phyloP scores from a whole-genome alignment of 2,888 invertebrate genomes.

The Napeogenes sylphis region DNA sequence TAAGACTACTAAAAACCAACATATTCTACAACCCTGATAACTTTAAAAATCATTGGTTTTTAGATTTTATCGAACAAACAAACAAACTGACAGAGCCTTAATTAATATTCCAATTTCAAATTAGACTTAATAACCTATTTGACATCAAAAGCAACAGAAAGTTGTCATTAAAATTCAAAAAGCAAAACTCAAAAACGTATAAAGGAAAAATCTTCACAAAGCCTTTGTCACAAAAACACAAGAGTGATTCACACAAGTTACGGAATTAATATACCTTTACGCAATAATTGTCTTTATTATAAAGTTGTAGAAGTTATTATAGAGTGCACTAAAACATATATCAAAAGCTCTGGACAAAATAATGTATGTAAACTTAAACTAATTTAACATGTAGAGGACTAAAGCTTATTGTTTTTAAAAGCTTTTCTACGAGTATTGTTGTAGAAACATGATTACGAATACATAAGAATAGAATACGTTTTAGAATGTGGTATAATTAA shows the following conservation, averaged over 20 bases:
- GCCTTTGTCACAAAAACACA: conserved; percentile 38
- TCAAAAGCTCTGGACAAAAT: conserved; percentile 7
- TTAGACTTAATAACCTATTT: conserved; percentile 5
- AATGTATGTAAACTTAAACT: conserved; percentile 19
- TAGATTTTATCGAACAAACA: too few species aligned
- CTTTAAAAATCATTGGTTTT: too few species aligned
- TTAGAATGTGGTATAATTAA: too few species aligned
- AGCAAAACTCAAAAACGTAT: conserved; percentile 35
- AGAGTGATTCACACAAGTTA: conserved; percentile 18
- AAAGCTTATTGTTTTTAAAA: conserved; percentile 9
- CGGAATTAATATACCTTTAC: conserved; percentile 11
- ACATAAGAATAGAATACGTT: too few species aligned
- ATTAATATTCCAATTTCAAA: background rate
- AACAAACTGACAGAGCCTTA: too few species aligned
- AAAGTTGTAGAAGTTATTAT: conserved; percentile 4
- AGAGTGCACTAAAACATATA: background rate
- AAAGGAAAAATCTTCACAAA: conserved; percentile 37
- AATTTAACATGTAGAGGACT: conserved; percentile 22
- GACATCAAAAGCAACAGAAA: conserved; percentile 24
- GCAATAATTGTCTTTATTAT: conserved; percentile 9
- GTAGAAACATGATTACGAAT: too few species aligned
- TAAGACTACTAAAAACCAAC: too few species aligned
- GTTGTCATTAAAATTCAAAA: conserved; percentile 35
- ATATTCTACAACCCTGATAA: too few species aligned
- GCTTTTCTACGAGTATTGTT: conserved; percentile 6